phyloP scores from a whole-genome alignment of 2,888 invertebrate species.

The Amblyteles armatorius region DNA sequence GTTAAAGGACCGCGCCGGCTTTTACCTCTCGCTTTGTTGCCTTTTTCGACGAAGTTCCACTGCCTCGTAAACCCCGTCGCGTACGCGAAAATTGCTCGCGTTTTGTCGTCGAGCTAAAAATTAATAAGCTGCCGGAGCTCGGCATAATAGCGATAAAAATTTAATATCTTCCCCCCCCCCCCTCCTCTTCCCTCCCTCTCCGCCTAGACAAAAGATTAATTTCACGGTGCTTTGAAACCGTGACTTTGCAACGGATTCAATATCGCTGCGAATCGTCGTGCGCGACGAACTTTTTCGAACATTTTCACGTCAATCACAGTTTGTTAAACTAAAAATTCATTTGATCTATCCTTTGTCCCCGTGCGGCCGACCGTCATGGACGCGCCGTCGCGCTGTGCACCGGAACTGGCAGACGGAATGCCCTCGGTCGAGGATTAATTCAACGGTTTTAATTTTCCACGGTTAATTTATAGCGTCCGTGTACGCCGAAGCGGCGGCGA shows the following conservation, averaged over 20 bases:
- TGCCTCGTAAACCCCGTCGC: not conserved
- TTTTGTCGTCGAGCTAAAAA: not conserved
- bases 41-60: not conserved
- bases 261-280: too few relatives aligned
- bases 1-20: not conserved
- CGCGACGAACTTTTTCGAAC: not conserved
- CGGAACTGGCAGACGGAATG: constrained; percentile 14
- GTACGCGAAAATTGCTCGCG: not conserved
- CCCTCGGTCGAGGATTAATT: constrained; percentile 34
- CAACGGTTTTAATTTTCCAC: constrained; percentile 57
- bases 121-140: not conserved
- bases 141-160: not conserved
- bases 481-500: constrained; percentile 1
- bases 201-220: too few relatives aligned
- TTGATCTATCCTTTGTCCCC: not conserved
- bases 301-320: not conserved
- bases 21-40: not conserved
- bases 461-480: constrained; percentile 40
- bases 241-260: too few relatives aligned
- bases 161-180: too few relatives aligned
- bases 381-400: not conserved
- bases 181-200: too few relatives aligned
- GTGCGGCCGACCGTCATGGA: too few relatives aligned
- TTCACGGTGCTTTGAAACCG: too few relatives aligned
- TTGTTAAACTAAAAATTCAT: not conserved